phyloP scores from a whole-genome alignment of 2,113 vertebrate genomes.

The Chitala chitala region DNA sequence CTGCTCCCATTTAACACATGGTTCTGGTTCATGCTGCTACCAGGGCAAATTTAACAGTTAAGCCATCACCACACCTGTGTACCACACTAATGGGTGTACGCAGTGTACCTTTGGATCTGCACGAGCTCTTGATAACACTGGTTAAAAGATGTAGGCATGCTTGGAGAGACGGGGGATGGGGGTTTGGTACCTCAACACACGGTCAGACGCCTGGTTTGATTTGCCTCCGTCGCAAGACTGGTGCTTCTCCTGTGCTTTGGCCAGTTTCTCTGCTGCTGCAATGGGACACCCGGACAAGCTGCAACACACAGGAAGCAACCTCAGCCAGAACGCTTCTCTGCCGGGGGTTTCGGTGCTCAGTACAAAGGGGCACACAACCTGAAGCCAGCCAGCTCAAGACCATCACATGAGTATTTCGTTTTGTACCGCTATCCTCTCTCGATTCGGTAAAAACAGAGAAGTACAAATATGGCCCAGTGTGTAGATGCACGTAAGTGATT shows the following conservation, averaged over 20 bases:
- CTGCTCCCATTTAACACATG: too few species aligned
- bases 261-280: slow-evolving; percentile 95
- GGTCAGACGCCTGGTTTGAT: slow-evolving; percentile 90
- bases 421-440: background rate
- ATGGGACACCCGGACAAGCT: slow-evolving; percentile 98
- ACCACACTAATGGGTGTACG: too few species aligned
- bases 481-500: background rate
- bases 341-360: too few species aligned
- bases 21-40: too few species aligned
- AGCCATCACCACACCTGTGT: too few species aligned
- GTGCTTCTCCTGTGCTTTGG: slow-evolving; percentile 97
- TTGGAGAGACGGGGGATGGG: slow-evolving; percentile 25
- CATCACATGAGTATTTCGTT: background rate
- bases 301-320: slow-evolving; percentile 57
- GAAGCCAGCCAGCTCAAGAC: background rate
- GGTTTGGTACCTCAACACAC: slow-evolving; percentile 89
- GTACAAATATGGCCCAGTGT: background rate
- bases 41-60: too few species aligned
- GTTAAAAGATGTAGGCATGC: background rate
- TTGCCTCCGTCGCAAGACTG: slow-evolving; percentile 88
- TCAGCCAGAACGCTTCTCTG: too few species aligned
- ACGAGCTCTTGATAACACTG: background rate
- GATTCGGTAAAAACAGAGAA: background rate
- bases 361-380: too few species aligned
- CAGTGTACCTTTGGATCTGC: too few species aligned